Conservation (phyloP, 1,140 invertebrate species). For the Drosophila ercepeae region DNA sequence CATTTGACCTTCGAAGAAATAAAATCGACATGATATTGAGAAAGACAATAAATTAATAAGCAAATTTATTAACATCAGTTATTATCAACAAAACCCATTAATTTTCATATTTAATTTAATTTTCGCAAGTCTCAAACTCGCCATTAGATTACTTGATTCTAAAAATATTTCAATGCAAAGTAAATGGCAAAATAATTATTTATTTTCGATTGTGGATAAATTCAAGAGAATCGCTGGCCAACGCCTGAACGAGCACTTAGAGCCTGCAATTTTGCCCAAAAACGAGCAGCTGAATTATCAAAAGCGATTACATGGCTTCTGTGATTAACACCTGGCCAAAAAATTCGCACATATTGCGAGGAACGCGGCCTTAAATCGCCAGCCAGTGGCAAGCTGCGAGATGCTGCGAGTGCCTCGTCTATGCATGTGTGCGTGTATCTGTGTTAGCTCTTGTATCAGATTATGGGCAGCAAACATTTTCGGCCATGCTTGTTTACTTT, state of each 20-base stretch:
- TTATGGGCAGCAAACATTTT: conserved; percentile 83
- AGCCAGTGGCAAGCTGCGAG: conserved; percentile 52
- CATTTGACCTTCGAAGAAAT: too few relatives aligned
- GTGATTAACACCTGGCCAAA: conserved; percentile 68
- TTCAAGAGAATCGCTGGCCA: conserved; percentile 24
- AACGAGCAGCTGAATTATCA: conserved; percentile 44
- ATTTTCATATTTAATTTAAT: neutral
- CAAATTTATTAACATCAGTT: too few relatives aligned
- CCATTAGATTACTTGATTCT: neutral
- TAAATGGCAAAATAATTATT: conserved; percentile 7
- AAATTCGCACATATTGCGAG: conserved; percentile 42
- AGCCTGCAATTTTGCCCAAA: conserved; percentile 25
- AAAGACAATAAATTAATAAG: too few relatives aligned
- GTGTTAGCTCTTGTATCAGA: conserved; percentile 77
- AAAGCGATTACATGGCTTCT: conserved; percentile 56
- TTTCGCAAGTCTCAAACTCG: neutral
- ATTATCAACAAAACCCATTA: too few relatives aligned
- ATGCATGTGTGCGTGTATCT: conserved; percentile 3
- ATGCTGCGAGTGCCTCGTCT: conserved; percentile 17
- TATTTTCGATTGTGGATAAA: conserved; percentile 7
- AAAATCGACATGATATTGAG: too few relatives aligned
- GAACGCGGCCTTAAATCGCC: conserved; percentile 24
- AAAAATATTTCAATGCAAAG: conserved; percentile 6
- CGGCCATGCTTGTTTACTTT: conserved; percentile 84
- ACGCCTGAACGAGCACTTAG: conserved; percentile 39